These are phyloP conservation scores for Harpalus rubripes DNA, from an alignment of 2,888 invertebrate species.

Conservation along the genomic window DNA sequence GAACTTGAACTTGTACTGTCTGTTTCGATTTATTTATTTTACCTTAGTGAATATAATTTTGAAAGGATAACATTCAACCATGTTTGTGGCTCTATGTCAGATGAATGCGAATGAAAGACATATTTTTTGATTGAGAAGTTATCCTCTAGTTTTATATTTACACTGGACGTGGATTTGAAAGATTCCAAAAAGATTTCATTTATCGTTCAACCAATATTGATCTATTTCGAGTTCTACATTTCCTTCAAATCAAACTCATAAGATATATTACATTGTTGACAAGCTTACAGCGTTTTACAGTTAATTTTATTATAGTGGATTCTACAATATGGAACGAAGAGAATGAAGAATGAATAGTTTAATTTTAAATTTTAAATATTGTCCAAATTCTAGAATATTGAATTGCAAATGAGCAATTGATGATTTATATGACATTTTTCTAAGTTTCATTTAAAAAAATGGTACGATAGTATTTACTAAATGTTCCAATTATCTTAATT, in stretches of 20 bases:
- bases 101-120: neutral
- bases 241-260: neutral
- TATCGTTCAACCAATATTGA: neutral
- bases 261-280: neutral
- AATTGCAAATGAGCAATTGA: too few relatives aligned
- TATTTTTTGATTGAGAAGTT: neutral
- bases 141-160: neutral
- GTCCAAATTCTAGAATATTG: too few relatives aligned
- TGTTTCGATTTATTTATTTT: neutral
- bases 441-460: too few relatives aligned
- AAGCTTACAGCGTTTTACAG: neutral
- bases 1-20: too few relatives aligned
- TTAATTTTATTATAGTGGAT: neutral
- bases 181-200: neutral
- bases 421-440: too few relatives aligned
- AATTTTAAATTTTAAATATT: too few relatives aligned
- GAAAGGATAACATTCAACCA: neutral
- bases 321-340: too few relatives aligned
- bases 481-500: too few relatives aligned
- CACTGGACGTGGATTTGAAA: neutral
- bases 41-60: neutral
- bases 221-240: neutral
- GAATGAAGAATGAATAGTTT: too few relatives aligned
- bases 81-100: neutral
- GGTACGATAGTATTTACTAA: too few relatives aligned